phyloP scores from a whole-genome alignment of 2,888 invertebrate genomes.

The Hirtodrosophila confusa region DNA sequence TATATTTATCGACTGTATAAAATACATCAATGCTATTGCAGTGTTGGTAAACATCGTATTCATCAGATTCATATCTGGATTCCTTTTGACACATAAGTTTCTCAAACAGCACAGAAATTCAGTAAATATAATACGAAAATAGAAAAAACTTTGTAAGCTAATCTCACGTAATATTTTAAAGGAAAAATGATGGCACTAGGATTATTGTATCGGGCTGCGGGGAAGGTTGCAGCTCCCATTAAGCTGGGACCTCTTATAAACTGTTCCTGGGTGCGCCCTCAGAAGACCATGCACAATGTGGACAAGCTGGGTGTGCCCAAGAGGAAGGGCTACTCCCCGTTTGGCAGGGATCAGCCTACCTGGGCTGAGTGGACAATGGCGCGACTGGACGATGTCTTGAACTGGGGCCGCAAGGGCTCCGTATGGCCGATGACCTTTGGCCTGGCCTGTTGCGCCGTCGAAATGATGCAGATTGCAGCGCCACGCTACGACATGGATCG shows the following conservation, averaged over 20 bases:
- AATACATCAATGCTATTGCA: too few species aligned
- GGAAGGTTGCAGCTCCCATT: neutral
- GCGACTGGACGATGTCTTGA: slow-evolving; percentile 95
- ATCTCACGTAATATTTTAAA: neutral
- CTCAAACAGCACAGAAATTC: neutral
- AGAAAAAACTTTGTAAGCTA: neutral
- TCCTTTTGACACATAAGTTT: too few species aligned
- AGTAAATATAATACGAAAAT: slow-evolving; percentile 4
- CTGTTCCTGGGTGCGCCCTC: slow-evolving; percentile 52
- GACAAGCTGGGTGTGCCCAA: slow-evolving; percentile 83
- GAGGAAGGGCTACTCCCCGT: slow-evolving; percentile 85
- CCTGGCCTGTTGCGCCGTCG: slow-evolving; percentile 98
- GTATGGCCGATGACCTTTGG: slow-evolving; percentile 99
- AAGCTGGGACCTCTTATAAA: slow-evolving; percentile 5
- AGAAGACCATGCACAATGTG: slow-evolving; percentile 82
- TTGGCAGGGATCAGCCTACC: slow-evolving; percentile 86
- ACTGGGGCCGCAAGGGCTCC: slow-evolving; percentile 97
- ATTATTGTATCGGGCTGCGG: neutral
- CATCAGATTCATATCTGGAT: too few species aligned
- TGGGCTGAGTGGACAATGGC: slow-evolving; percentile 94
- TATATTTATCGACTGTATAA: too few species aligned
- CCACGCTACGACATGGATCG: slow-evolving; percentile 99
- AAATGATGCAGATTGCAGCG: slow-evolving; percentile 99
- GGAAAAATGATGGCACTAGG: slow-evolving; percentile 27
- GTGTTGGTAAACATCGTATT: too few species aligned